These are phyloP conservation scores for Stenoptilia bipunctidactyla DNA, from an alignment of 2,888 invertebrate species.

Conservation along the genomic window DNA sequence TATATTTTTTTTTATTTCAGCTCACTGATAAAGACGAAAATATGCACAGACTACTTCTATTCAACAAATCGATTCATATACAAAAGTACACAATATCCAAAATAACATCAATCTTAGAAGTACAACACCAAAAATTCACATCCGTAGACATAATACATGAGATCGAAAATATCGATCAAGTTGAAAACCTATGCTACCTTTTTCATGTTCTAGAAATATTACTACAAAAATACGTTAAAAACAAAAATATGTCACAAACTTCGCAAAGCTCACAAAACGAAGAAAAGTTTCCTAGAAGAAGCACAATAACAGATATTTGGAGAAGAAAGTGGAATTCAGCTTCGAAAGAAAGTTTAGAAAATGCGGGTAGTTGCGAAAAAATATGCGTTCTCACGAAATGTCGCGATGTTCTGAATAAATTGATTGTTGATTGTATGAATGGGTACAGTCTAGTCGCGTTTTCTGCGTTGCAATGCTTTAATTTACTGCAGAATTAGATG, in stretches of 20 bases:
- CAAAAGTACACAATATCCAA: constrained; percentile 40
- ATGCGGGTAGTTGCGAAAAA: constrained; percentile 23
- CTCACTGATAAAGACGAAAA: constrained; percentile 37
- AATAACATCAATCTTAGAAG: constrained; percentile 30
- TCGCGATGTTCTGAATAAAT: constrained; percentile 38
- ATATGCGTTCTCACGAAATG: constrained; percentile 30
- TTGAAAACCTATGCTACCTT: constrained; percentile 40
- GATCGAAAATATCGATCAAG: constrained; percentile 23
- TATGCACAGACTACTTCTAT: constrained; percentile 31
- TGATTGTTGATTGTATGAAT: constrained; percentile 40
- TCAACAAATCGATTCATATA: constrained; percentile 43
- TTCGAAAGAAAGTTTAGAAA: constrained; percentile 17
- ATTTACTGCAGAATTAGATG: constrained; percentile 36
- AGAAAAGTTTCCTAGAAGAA: constrained; percentile 27
- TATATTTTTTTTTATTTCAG: too few species aligned
- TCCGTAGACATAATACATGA: constrained; percentile 26
- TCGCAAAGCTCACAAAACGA: constrained; percentile 27
- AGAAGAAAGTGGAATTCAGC: constrained; percentile 44
- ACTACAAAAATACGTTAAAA: constrained; percentile 27
- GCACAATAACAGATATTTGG: constrained; percentile 45
- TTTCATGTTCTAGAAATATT: constrained; percentile 40
- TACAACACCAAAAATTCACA: constrained; percentile 21
- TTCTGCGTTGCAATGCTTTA: constrained; percentile 49
- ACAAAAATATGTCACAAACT: constrained; percentile 18
- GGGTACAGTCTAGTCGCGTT: constrained; percentile 44